Evolutionary conservation across 1,140 invertebrate genomes (phyloP), one percentile per base, ranked within the genome.

Genomic region (Ceratoteleas bidentatus): DNA sequence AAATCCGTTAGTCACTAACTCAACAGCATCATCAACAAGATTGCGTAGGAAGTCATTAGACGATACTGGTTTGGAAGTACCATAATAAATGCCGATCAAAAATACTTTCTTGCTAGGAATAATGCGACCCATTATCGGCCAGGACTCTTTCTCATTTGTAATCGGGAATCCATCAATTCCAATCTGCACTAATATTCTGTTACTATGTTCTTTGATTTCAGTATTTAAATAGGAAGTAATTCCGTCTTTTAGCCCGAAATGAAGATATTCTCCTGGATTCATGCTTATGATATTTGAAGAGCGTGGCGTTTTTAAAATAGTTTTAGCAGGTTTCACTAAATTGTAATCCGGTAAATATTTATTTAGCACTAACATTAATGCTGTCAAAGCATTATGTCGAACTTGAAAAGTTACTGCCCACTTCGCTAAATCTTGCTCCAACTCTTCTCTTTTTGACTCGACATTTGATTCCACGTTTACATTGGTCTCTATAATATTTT

Each of bases 1-100:
- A 13, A 49, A 14, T 14, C 45, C 45, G 13, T 49, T 2, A 13
- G 10, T 49, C 2, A 49, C 45, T 49, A 49, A 11, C 13, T 14
- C n/a, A 49, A 49, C 45, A 14, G 45, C 45, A 49, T 49, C 45
- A n/a, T 49, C 45, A 49, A 49, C n/a, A 49, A 49, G 13, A 11
- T n/a, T 2, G 6, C 13, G 10, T 13, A 49, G 13, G 13, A n/a
- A 49, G 10, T 49, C 45, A 49, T 49, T 14, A n/a, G 45, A 49
- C 10, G 10, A 49, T 49, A n/a, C n/a, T 49, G 45, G 45, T 13
- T 49, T 49, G 0, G 45, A 49, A 14, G n/a, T 6, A n/a, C 45
- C 45, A 49, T n/a, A 49, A 13, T 13, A 49, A 6, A 49, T 11
- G 6, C 45, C 45, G 6, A 49, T 49, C 13, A 49, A n/a, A 49